Evolutionary conservation across 2,113 vertebrate species (phyloP), one percentile per base, ranked within the genome.

Genomic region (Elaphurus davidianus): DNA sequence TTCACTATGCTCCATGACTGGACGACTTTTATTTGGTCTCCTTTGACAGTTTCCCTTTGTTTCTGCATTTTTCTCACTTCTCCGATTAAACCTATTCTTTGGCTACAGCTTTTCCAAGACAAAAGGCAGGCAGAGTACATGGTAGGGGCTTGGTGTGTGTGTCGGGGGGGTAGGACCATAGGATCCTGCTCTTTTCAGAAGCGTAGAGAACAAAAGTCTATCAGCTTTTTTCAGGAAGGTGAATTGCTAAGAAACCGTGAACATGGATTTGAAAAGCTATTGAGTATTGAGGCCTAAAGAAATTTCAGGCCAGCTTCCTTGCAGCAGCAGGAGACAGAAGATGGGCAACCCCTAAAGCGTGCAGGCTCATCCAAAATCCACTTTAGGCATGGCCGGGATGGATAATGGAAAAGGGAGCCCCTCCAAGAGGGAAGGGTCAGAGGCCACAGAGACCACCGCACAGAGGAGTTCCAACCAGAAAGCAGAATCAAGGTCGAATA

Each of bases 221-320:
- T 57, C 45, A 94, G 12, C 11, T 74, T 97, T 78, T 83, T 83
- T 40, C 30, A 93, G 57, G 50, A 62, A 90, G 79, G 33, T 71
- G 59, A 74, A 92, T 95, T 90, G 50, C 50, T 92, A 52, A 57
- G 93, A 89, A 94, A 84, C 10, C 3, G 16, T n/a, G 27, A 74
- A 60, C 10, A 5, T 95, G 62, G 59, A 36, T 62, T 83, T 28
- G n/a, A 60, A 91, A 55, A 15, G 15, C 60, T 67, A 43, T 57
- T 62, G 87, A 84, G 4, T 50, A 40, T 4, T 33, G 76, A 93
- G 64, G 30, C 62, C 81, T 59, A n/a, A 82, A 60, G 47, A 33
- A 16, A 11, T 54, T 57, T 94, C 27, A 87, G 45, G 45, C 14
- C 17, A 10, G 52, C 8, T n/a, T 81, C 11, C 13, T 64, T 88